Evolutionary conservation across 2,797 vertebrate genomes (phyloP).

Genomic region (Diplodus puntazzo): DNA sequence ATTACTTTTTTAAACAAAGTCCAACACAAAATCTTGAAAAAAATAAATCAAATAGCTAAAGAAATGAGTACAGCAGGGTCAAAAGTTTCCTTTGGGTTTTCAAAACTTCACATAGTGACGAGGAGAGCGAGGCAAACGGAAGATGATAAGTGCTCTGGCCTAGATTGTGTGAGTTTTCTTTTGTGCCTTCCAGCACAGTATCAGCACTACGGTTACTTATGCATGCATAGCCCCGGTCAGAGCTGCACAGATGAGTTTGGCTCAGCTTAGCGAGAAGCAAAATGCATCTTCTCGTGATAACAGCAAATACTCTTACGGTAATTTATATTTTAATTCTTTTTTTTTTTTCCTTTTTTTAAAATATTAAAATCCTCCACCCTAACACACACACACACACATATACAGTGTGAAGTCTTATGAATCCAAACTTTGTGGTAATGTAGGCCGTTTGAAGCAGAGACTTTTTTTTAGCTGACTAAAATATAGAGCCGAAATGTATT

Average conservation of each 20-base stretch:
- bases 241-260: slow-evolving; percentile 55
- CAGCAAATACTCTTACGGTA: slow-evolving; percentile 48
- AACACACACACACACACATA: slow-evolving; percentile 23
- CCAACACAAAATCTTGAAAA: not conserved
- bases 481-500: slow-evolving; percentile 26
- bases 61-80: not conserved
- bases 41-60: not conserved
- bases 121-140: slow-evolving; percentile 45
- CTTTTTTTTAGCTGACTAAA: slow-evolving; percentile 35
- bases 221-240: slow-evolving; percentile 65
- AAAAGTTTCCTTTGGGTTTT: slow-evolving; percentile 23
- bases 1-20: not conserved
- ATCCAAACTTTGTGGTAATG: slow-evolving; percentile 28
- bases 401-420: slow-evolving; percentile 14
- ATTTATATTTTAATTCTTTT: slow-evolving; percentile 40
- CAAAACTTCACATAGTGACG: slow-evolving; percentile 20
- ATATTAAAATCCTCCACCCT: slow-evolving; percentile 44
- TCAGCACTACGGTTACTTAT: slow-evolving; percentile 64
- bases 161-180: slow-evolving; percentile 46
- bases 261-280: slow-evolving; percentile 64
- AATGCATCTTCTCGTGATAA: slow-evolving; percentile 68
- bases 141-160: slow-evolving; percentile 46
- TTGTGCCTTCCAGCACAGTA: slow-evolving; percentile 64
- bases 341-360: slow-evolving; percentile 27
- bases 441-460: slow-evolving; percentile 7